A percentile compares a stretch with the other conserved stretches of the same genome.
phyloP scores from a whole-genome alignment of 2,113 vertebrate genomes.

The Podiceps cristatus region DNA sequence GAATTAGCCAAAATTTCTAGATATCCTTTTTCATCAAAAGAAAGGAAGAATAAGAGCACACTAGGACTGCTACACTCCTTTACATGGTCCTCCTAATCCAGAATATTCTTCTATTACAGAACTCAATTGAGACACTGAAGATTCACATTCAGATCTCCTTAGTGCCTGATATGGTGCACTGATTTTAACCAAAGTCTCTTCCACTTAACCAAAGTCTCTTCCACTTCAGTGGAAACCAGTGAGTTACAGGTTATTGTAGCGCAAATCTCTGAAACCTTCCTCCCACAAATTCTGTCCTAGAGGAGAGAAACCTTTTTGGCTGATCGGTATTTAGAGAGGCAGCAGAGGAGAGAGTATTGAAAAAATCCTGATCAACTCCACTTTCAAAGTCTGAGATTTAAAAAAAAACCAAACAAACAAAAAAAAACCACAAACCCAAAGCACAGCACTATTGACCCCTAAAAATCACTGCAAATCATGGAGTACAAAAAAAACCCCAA shows the following conservation, averaged over 20 bases:
- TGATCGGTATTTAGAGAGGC: background rate
- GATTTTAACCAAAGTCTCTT: conserved; percentile 11
- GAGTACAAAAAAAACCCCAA: background rate
- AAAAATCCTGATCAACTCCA: background rate
- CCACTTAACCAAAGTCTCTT: background rate
- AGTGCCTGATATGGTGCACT: background rate
- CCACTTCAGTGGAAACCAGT: background rate
- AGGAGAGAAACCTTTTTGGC: background rate
- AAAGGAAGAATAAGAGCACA: background rate
- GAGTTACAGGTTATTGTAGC: background rate
- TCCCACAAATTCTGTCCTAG: background rate
- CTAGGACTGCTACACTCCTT: background rate
- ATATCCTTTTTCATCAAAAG: background rate
- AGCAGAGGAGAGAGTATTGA: background rate
- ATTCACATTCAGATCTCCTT: background rate
- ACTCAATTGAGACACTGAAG: background rate
- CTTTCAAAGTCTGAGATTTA: background rate
- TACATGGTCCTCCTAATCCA: background rate
- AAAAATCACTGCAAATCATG: background rate
- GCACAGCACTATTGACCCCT: background rate
- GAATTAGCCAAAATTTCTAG: background rate
- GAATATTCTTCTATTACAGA: background rate
- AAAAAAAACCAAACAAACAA: background rate
- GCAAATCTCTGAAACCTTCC: background rate
- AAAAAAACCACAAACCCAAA: background rate